phyloP scores from a whole-genome alignment of 2,888 invertebrate species.

The Plemyria rubiginata region DNA sequence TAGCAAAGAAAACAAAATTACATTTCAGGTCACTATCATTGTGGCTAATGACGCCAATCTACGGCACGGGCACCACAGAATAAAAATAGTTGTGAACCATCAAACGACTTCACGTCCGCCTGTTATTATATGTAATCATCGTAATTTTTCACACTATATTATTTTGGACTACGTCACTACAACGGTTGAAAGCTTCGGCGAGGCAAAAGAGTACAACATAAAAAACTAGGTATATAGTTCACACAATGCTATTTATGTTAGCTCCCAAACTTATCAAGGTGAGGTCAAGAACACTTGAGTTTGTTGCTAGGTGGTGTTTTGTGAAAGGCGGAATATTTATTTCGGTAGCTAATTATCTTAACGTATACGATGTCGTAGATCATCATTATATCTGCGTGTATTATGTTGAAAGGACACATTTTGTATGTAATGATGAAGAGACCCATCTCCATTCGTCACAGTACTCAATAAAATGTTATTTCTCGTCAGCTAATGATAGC shows the following conservation, averaged over 20 bases:
- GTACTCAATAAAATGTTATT: conserved; percentile 67
- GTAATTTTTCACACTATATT: conserved; percentile 85
- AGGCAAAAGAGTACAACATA: neutral
- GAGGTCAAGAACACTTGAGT: too few relatives aligned
- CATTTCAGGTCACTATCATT: conserved; percentile 77
- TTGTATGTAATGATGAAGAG: conserved; percentile 9
- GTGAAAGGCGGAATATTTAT: neutral
- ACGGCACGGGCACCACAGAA: conserved; percentile 51
- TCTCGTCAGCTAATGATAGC: conserved; percentile 80
- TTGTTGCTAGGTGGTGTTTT: too few relatives aligned
- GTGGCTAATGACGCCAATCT: conserved; percentile 81
- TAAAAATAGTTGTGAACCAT: conserved; percentile 42
- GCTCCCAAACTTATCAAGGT: too few relatives aligned
- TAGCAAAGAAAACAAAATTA: conserved; percentile 72
- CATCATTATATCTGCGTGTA: neutral
- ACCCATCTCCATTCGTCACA: conserved; percentile 17
- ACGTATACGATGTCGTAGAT: neutral
- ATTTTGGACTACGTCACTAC: conserved; percentile 65
- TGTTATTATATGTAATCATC: conserved; percentile 82
- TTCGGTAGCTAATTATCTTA: neutral
- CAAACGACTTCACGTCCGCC: conserved; percentile 70
- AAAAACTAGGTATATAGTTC: neutral
- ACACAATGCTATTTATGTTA: neutral
- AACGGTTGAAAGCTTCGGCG: conserved; percentile 35
- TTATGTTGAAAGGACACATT: neutral